Evolutionary conservation across 2,113 vertebrate species (phyloP), one percentile per base, ranked within the genome.

Genomic region (Chamaea fasciata): DNA sequence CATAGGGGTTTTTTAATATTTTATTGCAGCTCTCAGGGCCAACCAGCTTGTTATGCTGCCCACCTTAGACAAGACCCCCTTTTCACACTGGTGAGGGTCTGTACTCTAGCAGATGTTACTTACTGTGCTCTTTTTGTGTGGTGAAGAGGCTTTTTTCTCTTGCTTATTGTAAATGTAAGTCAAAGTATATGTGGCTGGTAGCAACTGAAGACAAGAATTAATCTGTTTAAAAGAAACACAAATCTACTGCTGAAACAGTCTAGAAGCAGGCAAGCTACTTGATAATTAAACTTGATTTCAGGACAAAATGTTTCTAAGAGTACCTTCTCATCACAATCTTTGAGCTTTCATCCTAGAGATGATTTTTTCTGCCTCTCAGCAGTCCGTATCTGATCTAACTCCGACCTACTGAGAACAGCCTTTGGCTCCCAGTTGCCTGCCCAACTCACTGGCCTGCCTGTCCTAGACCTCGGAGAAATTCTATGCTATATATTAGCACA

Each of bases 401-500:
- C 22, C 41, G n/a, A 30, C 9, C 6, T 41, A 10, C 10, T 44
- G 28, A 69, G 46, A 88, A 19, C 28, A 81, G 28, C 17, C 35
- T 27, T 44, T 19, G n/a, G 2, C 15, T 91, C 9, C 13, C 52
- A 26, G 23, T 10, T 8, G 7, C 11, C 30, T 75, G 33, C 14
- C 6, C 35, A 39, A 12, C 16, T 73, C 52, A 6, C 31, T 68
- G 16, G 21, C 8, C 20, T 92, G 22, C 10, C 12, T 75, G 22
- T 68, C 22, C 31, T 23, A 37, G 42, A 70, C 20, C 31, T 46
- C 44, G 13, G 37, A 65, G 57, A 53, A 83, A 68, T 22, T 75
- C 19, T 2, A 0, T 27, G 6, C 17, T 63, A 14, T 18, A 9
- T 24, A 17, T 23, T 28, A 33, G 17, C 24, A 47, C 2, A 3